phyloP scores from a whole-genome alignment of 2,888 invertebrate genomes.

The Mactromeris polynyma region DNA sequence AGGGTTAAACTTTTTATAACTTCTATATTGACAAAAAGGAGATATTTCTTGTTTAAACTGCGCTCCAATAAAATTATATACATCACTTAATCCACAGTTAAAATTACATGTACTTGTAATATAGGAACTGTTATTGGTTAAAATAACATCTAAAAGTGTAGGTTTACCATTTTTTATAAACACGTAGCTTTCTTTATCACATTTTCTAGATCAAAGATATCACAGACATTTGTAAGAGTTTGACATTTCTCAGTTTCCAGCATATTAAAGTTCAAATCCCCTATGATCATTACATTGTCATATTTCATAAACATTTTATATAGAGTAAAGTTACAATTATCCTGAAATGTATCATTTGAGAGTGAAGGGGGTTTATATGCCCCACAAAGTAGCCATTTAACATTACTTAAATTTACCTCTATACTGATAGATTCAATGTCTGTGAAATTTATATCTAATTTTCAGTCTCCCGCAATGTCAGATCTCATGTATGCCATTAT shows the following conservation, averaged over 20 bases:
- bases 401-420: background rate
- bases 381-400: background rate
- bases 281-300: no score
- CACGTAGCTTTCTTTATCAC: background rate
- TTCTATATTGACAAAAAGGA: no score
- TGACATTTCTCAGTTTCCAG: no score
- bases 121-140: background rate
- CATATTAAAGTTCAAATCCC: no score
- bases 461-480: background rate
- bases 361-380: background rate
- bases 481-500: background rate
- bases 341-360: no score
- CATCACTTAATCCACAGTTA: background rate
- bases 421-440: no score
- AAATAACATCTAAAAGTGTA: background rate
- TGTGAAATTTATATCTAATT: background rate
- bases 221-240: no score
- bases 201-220: no score
- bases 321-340: no score
- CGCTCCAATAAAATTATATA: background rate
- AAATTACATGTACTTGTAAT: background rate
- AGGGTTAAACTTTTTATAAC: no score
- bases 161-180: background rate
- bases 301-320: no score
- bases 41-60: background rate